Evolutionary conservation across 2,888 invertebrate species (phyloP), one percentile per base, ranked within the genome.

Genomic region (Drosophila kuntzei): DNA sequence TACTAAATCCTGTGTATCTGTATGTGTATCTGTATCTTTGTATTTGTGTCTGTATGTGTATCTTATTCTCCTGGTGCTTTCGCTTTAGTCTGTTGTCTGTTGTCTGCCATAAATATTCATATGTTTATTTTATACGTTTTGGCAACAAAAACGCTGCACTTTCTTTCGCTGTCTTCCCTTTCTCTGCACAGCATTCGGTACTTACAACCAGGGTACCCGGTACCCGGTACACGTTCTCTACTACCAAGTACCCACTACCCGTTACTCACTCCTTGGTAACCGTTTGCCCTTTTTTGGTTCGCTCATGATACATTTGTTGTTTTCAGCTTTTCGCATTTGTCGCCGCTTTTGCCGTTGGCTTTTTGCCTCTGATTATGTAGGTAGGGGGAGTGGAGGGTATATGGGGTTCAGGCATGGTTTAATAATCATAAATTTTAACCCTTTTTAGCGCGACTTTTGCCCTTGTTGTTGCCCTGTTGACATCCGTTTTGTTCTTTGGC

Each of bases 401-500:
- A 29, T 18, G 14, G 49, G 50, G 57, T 46, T 39, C 39, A 36
- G 68, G 76, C 63, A 69, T 50, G 76, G 80, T 79, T 86, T 86
- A 88, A 88, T 88, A 85, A 88, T 83, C 87, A 85, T 86, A 88
- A 88, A 85, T 86, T 88, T 57, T 79, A 83, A 85, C 83, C 83
- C 83, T 77, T 84, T 83, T 87, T 72, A 64, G 69, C 74, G 82
- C 71, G 71, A 79, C 85, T 83, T 65, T 64, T 16, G 43, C 32
- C 51, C 39, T 20, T 72, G 39, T 14, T 58, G 67, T 57, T 64
- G 54, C 47, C 69, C 53, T 81, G 80, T 73, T 87, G 81, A 87
- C 87, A 87, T 81, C 87, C 87, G 81, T 65, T 76, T 76, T 74
- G 80, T 79, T 67, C 78, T 76, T 62, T 79, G 76, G 79, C 76